Base-by-base conservation (phyloP, 2,888 invertebrate genomes). In the Agonopterix alstromeriana region DNA sequence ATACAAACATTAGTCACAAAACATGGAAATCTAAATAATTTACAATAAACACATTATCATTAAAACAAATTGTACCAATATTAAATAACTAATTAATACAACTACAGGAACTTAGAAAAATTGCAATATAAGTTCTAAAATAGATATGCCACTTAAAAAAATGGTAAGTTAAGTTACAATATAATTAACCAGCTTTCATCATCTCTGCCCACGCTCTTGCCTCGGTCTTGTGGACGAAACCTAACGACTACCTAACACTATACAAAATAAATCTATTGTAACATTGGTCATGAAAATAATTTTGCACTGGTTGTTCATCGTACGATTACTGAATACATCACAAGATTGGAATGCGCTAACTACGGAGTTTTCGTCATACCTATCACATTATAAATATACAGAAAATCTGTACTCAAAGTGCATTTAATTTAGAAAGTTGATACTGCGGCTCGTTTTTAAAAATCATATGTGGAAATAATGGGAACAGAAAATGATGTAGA, bases 51-150 rank as follows among this genome's bases (percentile, higher is more conserved):
- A 85, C 77, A 81, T 79, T 80, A 82, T 68, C 73, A 77, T 78
- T 82, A 82, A 84, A 86, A 85, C 82, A 84, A 83, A 84, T 84
- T 85, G 82, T 87, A 87, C 82, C 83, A 75, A 83, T 82, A 82
- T 82, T 84, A 82, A 85, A 81, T 86, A 83, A 27, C 27, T 27
- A 27, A 82, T 81, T 74, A 83, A 86, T 86, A 87, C 76, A 80
- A 79, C 88, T 88, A 88, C 86, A 88, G 88, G 88, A 88, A 88
- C 88, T 82, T 87, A 88, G 86, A 78, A 85, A 82, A 87, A 86
- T 88, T 87, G 87, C 87, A 87, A 84, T 86, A 80, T 79, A 84
- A 83, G 83, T 86, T 85, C 83, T 86, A 87, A 84, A 48, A 43
- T 48, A 87, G 84, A 73, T 87, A 88, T 87, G 87, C 87, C 88